These are phyloP conservation scores for Melanerpes aurifrons DNA, from an alignment of 2,113 vertebrate species.

Conservation along the genomic window DNA sequence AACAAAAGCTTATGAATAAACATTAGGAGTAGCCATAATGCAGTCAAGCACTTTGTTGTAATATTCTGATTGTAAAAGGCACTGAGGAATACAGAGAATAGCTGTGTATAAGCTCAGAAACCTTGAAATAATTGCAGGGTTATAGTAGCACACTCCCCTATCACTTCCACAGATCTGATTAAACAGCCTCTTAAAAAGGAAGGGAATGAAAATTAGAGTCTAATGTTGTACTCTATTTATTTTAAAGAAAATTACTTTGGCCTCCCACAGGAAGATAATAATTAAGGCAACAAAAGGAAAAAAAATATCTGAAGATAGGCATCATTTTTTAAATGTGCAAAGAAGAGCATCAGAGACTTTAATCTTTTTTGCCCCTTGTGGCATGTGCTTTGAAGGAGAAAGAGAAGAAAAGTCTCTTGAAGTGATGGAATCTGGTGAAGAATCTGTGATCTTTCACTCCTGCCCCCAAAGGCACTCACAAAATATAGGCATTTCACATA, in stretches of 20 bases:
- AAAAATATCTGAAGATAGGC: background rate
- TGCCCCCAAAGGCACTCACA: background rate
- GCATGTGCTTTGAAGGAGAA: background rate
- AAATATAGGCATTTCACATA: background rate
- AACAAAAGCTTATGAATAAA: conserved; percentile 48
- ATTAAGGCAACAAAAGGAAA: conserved; percentile 5
- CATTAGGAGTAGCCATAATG: background rate
- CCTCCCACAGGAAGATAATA: background rate
- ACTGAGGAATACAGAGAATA: background rate
- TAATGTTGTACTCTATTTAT: background rate
- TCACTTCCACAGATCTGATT: conserved; percentile 1
- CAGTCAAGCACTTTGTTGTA: background rate
- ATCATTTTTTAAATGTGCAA: background rate
- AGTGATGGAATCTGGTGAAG: background rate
- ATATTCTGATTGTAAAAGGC: background rate
- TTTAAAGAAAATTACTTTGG: conserved; percentile 36
- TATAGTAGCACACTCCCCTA: background rate
- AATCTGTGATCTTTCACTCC: background rate
- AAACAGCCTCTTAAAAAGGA: background rate
- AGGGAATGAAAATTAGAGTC: accelerated
- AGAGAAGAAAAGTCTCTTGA: background rate
- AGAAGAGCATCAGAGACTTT: background rate
- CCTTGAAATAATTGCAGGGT: background rate
- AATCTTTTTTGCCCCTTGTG: background rate
- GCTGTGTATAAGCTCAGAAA: background rate